Conservation (phyloP, 2,797 vertebrate genomes). For the Enteromius thamalakanensis region DNA sequence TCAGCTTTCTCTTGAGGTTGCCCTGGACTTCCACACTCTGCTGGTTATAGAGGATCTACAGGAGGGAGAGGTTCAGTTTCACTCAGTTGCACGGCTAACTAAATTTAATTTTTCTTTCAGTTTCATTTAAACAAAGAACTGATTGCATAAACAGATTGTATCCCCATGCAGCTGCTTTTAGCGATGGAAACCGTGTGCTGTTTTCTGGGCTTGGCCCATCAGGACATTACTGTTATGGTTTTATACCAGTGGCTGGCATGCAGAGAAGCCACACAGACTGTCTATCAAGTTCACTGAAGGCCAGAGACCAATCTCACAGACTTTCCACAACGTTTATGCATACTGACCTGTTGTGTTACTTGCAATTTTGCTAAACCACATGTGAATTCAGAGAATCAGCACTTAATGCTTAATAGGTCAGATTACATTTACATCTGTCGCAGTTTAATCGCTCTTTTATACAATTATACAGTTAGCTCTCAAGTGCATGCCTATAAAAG, state of each 20-base stretch:
- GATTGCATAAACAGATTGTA: conserved; percentile 34
- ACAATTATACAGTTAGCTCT: conserved; percentile 25
- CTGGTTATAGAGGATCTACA: conserved; percentile 94
- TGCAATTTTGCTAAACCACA: conserved; percentile 29
- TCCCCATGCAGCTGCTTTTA: neutral
- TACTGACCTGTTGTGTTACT: conserved; percentile 29
- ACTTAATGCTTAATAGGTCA: conserved; percentile 20
- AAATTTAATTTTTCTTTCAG: neutral
- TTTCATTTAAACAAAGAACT: conserved; percentile 24
- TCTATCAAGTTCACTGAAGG: conserved; percentile 30
- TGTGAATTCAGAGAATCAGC: conserved; percentile 44
- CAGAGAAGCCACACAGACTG: conserved; percentile 44
- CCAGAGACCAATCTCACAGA: conserved; percentile 37
- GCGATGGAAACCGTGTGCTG: conserved; percentile 33
- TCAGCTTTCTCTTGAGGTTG: conserved; percentile 88
- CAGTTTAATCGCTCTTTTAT: conserved; percentile 35
- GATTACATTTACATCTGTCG: conserved; percentile 31
- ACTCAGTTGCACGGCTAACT: conserved; percentile 8
- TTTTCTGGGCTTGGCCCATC: conserved; percentile 17
- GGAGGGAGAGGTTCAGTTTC: conserved; percentile 32
- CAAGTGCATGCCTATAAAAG: neutral
- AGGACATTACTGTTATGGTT: conserved; percentile 43
- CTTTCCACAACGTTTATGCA: conserved; percentile 20
- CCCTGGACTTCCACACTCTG: conserved; percentile 93
- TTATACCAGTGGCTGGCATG: conserved; percentile 43